Percentiles rank a stretch among this genome's conserved stretches.
Conservation (phyloP, 2,113 vertebrate genomes). For the Morone saxatilis region DNA sequence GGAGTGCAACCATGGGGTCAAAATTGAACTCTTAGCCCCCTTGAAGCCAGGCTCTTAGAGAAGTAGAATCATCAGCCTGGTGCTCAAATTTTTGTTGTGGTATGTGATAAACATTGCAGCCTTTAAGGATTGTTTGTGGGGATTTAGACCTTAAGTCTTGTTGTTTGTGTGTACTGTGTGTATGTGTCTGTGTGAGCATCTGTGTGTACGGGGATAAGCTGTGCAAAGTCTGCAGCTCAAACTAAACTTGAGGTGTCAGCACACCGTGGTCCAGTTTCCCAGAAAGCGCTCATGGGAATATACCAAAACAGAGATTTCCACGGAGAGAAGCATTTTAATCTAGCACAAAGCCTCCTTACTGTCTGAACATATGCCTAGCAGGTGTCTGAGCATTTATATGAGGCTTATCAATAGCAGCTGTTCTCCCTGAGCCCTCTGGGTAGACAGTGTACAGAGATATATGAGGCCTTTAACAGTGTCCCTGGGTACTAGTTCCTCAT, state of each 20-base stretch:
- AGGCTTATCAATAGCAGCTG: conserved; percentile 56
- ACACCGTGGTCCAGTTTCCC: conserved; percentile 33
- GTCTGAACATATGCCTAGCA: conserved; percentile 34
- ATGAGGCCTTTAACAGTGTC: conserved; percentile 51
- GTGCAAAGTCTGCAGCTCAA: conserved; percentile 13
- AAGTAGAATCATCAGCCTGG: not conserved
- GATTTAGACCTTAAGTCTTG: not conserved
- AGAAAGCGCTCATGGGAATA: conserved; percentile 29
- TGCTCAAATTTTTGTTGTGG: not conserved
- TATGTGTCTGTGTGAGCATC: not conserved
- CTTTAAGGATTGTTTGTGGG: not conserved
- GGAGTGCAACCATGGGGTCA: too few species aligned
- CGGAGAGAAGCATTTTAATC: conserved; percentile 11
- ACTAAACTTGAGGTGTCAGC: conserved; percentile 31
- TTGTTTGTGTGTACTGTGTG: not conserved
- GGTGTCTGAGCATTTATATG: conserved; percentile 42
- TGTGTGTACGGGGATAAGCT: conserved; percentile 2
- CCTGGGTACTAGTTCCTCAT: conserved; percentile 16
- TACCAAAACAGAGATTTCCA: conserved; percentile 27
- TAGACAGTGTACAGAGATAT: conserved; percentile 52
- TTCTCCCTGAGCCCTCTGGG: conserved; percentile 28
- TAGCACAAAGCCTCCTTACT: conserved; percentile 12
- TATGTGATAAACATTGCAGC: conserved; percentile 1
- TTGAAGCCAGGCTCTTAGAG: not conserved
- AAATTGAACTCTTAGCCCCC: not conserved